A percentile compares a stretch with the other conserved stretches of the same genome.
These are phyloP conservation scores for Oligia fasciuncula DNA, from an alignment of 2,888 invertebrate genomes.

Conservation along the genomic window DNA sequence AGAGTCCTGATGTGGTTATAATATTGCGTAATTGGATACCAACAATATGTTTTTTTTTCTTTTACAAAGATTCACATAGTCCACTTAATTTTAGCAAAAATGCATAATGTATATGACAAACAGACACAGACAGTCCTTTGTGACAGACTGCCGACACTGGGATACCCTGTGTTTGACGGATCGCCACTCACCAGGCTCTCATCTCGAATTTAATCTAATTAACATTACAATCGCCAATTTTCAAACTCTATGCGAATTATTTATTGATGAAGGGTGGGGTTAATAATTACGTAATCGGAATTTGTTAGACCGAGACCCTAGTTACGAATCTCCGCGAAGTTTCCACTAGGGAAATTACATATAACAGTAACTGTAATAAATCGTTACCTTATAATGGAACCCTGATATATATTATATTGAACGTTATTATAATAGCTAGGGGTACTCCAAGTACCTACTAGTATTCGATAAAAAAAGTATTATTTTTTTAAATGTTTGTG, in stretches of 20 bases:
- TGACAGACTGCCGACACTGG: neutral
- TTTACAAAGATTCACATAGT: neutral
- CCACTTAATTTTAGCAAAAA: neutral
- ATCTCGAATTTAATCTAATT: neutral
- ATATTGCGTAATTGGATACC: neutral
- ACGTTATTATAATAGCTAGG: neutral
- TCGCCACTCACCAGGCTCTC: neutral
- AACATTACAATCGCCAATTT: neutral
- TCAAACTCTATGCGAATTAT: neutral
- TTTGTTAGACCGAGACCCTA: neutral
- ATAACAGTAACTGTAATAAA: neutral
- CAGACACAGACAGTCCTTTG: neutral
- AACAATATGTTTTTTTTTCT: neutral
- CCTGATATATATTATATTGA: neutral
- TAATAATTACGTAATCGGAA: neutral
- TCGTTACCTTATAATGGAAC: neutral
- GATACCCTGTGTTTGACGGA: neutral
- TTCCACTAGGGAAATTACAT: neutral
- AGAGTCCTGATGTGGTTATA: neutral
- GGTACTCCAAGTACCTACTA: neutral
- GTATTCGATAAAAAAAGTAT: neutral
- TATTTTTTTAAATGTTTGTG: neutral
- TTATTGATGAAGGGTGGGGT: neutral
- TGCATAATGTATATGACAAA: neutral
- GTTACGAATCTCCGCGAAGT: neutral